These are phyloP conservation scores for Aurelia sp. DNA, from an alignment of 30 jellyfish, hydroid and myxozoan species.

Conservation along the genomic window DNA sequence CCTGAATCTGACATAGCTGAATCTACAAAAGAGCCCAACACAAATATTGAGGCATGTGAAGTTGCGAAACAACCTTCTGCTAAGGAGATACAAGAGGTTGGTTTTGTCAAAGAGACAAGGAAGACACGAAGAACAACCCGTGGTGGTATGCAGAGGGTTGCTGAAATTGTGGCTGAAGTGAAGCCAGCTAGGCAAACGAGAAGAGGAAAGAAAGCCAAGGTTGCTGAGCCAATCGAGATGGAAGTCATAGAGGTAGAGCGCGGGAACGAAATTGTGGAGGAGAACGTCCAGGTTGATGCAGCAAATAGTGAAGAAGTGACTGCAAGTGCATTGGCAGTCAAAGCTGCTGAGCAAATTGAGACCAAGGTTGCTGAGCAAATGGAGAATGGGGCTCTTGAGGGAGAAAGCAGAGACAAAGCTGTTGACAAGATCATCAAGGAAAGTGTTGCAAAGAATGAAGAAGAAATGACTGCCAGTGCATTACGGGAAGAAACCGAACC, in stretches of 20 bases:
- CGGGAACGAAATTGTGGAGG: background rate
- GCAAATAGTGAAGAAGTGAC: background rate
- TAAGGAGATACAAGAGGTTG: background rate
- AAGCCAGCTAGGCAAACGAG: background rate
- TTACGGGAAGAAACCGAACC: background rate
- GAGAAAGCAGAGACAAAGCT: background rate
- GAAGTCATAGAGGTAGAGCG: background rate
- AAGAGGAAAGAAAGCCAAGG: background rate
- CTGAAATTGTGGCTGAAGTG: background rate
- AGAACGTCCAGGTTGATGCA: background rate
- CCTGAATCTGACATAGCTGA: too few species aligned
- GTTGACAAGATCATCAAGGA: background rate
- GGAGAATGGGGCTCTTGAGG: background rate
- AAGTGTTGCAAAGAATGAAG: background rate
- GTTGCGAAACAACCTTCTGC: too few species aligned
- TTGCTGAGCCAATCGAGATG: background rate
- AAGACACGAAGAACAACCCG: background rate
- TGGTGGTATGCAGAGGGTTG: background rate
- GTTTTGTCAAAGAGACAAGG: background rate
- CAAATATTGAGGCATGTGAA: too few species aligned
- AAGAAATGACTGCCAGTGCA: background rate
- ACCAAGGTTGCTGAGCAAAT: background rate
- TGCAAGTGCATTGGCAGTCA: background rate
- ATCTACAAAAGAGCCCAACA: too few species aligned
- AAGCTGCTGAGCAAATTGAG: background rate